These are phyloP conservation scores for Chaetogeoica ovagalla DNA, from an alignment of 2,888 invertebrate genomes.

Conservation along the genomic window DNA sequence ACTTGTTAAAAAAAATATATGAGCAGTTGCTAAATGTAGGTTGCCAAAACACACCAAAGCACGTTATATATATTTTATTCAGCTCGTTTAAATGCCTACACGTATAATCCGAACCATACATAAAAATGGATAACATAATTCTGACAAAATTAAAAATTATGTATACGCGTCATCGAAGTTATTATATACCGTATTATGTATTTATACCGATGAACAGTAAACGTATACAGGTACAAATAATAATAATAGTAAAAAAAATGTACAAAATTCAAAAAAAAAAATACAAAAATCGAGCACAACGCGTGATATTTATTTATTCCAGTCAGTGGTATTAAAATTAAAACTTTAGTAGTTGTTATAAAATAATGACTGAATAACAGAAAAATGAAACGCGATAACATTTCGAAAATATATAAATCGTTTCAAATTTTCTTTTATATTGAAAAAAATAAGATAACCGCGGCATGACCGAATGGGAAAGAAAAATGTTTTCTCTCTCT, in stretches of 20 bases:
- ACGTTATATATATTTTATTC: neutral
- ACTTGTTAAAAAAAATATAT: neutral
- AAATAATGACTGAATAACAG: neutral
- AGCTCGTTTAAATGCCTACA: neutral
- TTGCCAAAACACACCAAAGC: neutral
- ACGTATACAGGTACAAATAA: too few relatives aligned
- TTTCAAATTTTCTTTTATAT: neutral
- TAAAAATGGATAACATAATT: neutral
- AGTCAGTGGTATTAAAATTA: neutral
- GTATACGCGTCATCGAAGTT: neutral
- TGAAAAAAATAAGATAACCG: neutral
- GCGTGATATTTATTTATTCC: neutral
- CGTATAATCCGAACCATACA: neutral
- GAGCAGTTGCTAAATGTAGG: neutral
- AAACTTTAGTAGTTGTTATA: neutral
- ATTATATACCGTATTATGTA: neutral
- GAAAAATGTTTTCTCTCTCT: too few relatives aligned
- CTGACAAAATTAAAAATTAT: neutral
- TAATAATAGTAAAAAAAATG: too few relatives aligned
- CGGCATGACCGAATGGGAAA: neutral
- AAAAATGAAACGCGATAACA: neutral
- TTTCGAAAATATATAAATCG: neutral
- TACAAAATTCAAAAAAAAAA: neutral
- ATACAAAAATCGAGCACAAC: neutral
- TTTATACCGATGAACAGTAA: too few relatives aligned